These are phyloP conservation scores for Tinamus guttatus DNA, from an alignment of 2,113 vertebrate species.

Conservation along the genomic window DNA sequence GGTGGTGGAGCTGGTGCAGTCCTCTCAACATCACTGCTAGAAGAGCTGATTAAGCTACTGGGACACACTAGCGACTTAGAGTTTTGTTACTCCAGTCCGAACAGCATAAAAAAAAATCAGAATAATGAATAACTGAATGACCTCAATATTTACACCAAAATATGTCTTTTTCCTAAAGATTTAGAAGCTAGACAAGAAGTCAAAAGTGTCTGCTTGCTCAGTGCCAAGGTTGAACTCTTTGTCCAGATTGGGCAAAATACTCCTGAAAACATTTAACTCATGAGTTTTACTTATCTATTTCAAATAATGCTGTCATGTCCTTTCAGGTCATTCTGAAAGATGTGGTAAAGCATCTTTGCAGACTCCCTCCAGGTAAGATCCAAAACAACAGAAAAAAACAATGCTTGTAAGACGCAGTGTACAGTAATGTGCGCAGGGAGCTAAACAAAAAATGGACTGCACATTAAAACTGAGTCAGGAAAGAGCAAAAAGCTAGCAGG, in stretches of 20 bases:
- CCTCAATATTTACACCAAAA: neutral
- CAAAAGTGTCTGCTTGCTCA: neutral
- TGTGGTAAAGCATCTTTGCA: conserved; percentile 4
- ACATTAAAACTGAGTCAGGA: conserved; percentile 3
- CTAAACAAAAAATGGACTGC: neutral
- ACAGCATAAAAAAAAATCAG: neutral
- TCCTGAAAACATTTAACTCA: neutral
- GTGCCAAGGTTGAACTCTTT: neutral
- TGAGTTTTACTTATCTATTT: neutral
- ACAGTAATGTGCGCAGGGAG: neutral
- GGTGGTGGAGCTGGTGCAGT: neutral
- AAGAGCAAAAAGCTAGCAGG: neutral
- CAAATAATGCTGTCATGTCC: neutral
- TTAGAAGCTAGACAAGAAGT: neutral
- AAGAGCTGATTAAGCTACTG: neutral
- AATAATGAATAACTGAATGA: neutral
- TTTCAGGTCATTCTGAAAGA: conserved; percentile 26
- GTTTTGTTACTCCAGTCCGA: neutral
- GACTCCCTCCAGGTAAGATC: neutral
- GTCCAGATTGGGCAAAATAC: neutral
- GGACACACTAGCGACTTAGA: neutral
- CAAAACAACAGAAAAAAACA: neutral
- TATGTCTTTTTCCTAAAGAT: neutral
- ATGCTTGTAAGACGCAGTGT: neutral
- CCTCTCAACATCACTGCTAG: neutral